Conservation (phyloP, 2,113 vertebrate species). For the Poeciliopsis prolifica region DNA sequence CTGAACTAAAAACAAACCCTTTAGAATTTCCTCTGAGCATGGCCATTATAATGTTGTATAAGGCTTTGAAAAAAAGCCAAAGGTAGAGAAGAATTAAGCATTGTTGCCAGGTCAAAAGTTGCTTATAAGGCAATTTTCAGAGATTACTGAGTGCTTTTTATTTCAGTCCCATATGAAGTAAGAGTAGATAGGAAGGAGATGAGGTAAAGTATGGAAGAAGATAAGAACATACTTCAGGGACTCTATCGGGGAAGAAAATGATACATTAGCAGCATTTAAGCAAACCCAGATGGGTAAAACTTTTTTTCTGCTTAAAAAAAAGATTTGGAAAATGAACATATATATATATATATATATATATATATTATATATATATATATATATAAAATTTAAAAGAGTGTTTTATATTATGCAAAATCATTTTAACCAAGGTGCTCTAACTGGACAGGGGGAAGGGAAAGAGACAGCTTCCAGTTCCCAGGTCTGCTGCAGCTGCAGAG, state of each 20-base stretch:
- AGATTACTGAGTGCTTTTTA: conserved; percentile 46
- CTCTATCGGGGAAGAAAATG: conserved; percentile 8
- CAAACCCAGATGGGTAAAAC: conserved; percentile 9
- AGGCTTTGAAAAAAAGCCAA: conserved; percentile 53
- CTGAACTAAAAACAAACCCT: conserved; percentile 73
- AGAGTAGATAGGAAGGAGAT: conserved; percentile 27
- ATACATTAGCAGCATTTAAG: conserved; percentile 7
- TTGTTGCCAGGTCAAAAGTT: conserved; percentile 51
- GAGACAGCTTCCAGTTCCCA: conserved; percentile 37
- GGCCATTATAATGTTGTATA: conserved; percentile 64
- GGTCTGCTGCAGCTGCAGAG: conserved; percentile 55
- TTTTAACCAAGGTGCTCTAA: conserved; percentile 2
- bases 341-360: not conserved
- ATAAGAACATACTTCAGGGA: conserved; percentile 10
- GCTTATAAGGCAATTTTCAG: conserved; percentile 43
- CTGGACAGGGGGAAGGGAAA: conserved; percentile 12
- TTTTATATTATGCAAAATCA: conserved; percentile 26
- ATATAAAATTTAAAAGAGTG: not conserved
- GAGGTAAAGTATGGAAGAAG: conserved; percentile 25
- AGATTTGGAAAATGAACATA: not conserved
- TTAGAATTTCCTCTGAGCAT: conserved; percentile 56
- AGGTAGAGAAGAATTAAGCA: conserved; percentile 38
- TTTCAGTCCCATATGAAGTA: conserved; percentile 31
- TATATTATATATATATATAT: not conserved
- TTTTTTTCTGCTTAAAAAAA: conserved; percentile 12